Evolutionary conservation across 2,797 vertebrate genomes (phyloP).

Genomic region (Pseudochaenichthys georgianus): DNA sequence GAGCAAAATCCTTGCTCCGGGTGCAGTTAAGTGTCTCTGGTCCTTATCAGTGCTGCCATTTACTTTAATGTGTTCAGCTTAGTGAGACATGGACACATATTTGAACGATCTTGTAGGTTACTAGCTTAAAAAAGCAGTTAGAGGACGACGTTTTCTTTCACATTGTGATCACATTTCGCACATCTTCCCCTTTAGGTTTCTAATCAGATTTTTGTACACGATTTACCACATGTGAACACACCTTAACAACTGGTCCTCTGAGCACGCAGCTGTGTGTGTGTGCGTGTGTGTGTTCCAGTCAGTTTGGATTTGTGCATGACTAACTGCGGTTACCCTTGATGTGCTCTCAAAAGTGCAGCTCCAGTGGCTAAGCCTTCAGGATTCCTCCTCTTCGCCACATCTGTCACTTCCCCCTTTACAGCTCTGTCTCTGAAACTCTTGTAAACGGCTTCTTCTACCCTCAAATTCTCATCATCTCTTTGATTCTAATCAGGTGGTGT

Average conservation of each 20-base stretch:
- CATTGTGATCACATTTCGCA: background rate
- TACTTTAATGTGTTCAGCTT: slow-evolving; percentile 6
- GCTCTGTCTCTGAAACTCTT: slow-evolving; percentile 41
- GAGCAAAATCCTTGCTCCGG: slow-evolving; percentile 24
- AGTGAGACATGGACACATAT: slow-evolving; percentile 8
- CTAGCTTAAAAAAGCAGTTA: background rate
- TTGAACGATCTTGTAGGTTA: background rate
- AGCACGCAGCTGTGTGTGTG: slow-evolving; percentile 26
- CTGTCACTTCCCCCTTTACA: slow-evolving; percentile 33
- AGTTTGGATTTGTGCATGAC: slow-evolving; percentile 62
- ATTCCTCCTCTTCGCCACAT: slow-evolving; percentile 42
- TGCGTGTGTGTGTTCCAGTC: slow-evolving; percentile 35
- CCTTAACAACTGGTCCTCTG: slow-evolving; percentile 25
- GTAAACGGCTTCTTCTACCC: slow-evolving; percentile 33
- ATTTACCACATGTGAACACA: slow-evolving; percentile 19
- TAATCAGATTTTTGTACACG: slow-evolving; percentile 6
- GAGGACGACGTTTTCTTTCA: background rate
- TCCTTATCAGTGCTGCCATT: slow-evolving; percentile 14
- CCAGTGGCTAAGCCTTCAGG: slow-evolving; percentile 55
- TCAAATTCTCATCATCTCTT: background rate
- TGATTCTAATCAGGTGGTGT: slow-evolving; percentile 55
- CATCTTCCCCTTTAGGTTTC: background rate
- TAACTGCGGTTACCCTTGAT: slow-evolving; percentile 60
- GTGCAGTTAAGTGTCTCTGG: slow-evolving; percentile 31
- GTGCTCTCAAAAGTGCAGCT: slow-evolving; percentile 54